These are phyloP conservation scores for Marasmarcha lunaedactyla DNA, from an alignment of 2,888 invertebrate species.

Conservation along the genomic window DNA sequence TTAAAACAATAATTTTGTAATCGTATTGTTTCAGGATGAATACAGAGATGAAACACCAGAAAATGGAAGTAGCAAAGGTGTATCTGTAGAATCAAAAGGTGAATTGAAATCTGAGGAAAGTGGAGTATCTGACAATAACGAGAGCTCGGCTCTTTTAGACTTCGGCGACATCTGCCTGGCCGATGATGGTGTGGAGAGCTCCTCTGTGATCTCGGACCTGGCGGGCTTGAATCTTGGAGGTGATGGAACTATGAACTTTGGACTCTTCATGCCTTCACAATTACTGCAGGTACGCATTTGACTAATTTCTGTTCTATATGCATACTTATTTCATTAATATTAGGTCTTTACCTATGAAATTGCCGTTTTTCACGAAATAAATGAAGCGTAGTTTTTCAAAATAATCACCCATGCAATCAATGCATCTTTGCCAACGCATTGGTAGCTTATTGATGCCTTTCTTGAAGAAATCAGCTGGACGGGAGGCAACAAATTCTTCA, in stretches of 20 bases:
- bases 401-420: no score
- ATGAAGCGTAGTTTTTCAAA: no score
- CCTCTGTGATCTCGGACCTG: constrained; percentile 34
- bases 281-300: constrained; percentile 42
- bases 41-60: constrained; percentile 62
- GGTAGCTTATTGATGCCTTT: no score
- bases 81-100: not conserved
- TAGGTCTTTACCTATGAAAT: no score
- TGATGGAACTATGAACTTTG: constrained; percentile 39
- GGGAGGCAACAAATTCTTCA: no score
- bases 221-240: constrained; percentile 45
- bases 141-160: not conserved
- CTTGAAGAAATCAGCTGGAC: no score
- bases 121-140: not conserved
- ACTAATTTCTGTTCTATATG: constrained; percentile 1
- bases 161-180: not conserved
- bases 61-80: constrained; percentile 27
- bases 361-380: no score
- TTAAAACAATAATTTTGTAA: no score
- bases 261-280: constrained; percentile 63
- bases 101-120: not conserved
- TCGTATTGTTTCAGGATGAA: constrained; percentile 72
- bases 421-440: no score
- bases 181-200: not conserved
- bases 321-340: no score